phyloP scores from a whole-genome alignment of 2,113 vertebrate species.

The Aldabrachelys gigantea region DNA sequence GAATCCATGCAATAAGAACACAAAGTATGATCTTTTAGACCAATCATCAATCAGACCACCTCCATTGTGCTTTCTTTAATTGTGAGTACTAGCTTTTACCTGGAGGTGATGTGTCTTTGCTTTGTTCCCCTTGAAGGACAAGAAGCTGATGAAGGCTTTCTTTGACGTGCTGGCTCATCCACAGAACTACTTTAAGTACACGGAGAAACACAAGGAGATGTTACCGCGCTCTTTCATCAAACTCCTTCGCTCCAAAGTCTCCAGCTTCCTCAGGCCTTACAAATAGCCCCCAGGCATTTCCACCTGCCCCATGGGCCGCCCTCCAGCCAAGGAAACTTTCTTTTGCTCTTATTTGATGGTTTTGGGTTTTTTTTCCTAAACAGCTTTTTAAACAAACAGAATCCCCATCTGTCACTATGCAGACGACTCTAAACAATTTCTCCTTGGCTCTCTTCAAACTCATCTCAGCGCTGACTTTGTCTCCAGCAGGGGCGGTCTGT shows the following conservation, averaged over 20 bases:
- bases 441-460: constrained; percentile 8
- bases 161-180: constrained; percentile 98
- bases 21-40: not conserved
- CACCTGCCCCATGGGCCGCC: not conserved
- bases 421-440: constrained; percentile 60
- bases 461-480: not conserved
- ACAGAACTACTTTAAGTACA: constrained; percentile 99
- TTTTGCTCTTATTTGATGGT: constrained; percentile 57
- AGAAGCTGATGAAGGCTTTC: constrained; percentile 99
- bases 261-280: constrained; percentile 95
- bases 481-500: not conserved
- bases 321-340: constrained; percentile 63
- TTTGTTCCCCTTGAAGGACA: constrained; percentile 84
- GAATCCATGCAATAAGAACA: not conserved
- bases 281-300: constrained; percentile 82
- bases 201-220: constrained; percentile 98
- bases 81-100: not conserved
- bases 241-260: constrained; percentile 98
- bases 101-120: not conserved
- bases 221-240: constrained; percentile 97
- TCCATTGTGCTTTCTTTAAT: not conserved
- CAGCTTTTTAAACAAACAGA: constrained; percentile 72
- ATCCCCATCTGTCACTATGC: constrained; percentile 68
- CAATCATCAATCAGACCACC: not conserved
- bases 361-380: constrained; percentile 44